Evolutionary conservation across 1,140 invertebrate genomes (phyloP).

Genomic region (Vanessa tameamea): DNA sequence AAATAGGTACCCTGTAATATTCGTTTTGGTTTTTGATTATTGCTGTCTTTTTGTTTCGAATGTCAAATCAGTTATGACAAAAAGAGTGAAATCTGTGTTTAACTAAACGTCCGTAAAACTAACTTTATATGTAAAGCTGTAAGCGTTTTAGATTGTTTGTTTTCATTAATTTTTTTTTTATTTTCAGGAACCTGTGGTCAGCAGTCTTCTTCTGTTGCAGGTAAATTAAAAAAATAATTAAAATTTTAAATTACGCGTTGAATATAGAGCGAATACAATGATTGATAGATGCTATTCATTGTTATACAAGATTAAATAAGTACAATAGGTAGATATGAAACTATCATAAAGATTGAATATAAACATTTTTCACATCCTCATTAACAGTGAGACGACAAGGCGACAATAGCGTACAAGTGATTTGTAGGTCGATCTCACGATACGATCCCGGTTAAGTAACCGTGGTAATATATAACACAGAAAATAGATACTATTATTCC

Average conservation of each 20-base stretch:
- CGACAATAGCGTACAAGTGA: slow-evolving; percentile 16
- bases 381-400: slow-evolving; percentile 12
- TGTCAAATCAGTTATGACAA: too few species aligned
- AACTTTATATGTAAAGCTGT: not conserved
- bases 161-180: slow-evolving; percentile 28
- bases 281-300: too few species aligned
- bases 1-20: not conserved
- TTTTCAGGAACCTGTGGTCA: slow-evolving; percentile 63
- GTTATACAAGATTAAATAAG: too few species aligned
- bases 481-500: not conserved
- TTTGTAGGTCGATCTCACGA: slow-evolving; percentile 38
- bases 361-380: slow-evolving; percentile 33
- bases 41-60: too few species aligned
- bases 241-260: too few species aligned
- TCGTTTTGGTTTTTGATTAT: not conserved
- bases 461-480: slow-evolving; percentile 14
- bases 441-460: slow-evolving; percentile 29
- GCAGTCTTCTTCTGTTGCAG: slow-evolving; percentile 58
- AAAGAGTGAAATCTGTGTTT: too few species aligned
- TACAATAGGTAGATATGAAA: not conserved
- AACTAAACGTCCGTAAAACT: not conserved
- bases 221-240: slow-evolving; percentile 34
- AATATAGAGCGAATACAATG: too few species aligned
- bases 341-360: slow-evolving; percentile 19
- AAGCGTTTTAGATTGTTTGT: not conserved